Base-by-base conservation (phyloP, 2,797 vertebrate species). In the Cetoscarus ocellatus region DNA sequence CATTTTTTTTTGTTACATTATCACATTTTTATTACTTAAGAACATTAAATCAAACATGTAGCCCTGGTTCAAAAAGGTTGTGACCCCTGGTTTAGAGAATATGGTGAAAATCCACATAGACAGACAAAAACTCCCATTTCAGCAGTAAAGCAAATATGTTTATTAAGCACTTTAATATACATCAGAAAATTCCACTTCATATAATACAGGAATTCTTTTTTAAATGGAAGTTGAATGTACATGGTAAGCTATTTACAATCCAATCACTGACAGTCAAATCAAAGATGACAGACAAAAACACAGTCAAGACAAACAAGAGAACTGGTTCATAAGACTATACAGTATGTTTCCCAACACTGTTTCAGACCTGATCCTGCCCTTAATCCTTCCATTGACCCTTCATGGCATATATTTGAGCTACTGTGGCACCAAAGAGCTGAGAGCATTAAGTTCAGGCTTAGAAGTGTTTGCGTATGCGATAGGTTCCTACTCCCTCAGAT, bases 161-260 rank as follows among this genome's bases (percentile, higher is more conserved):
- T 99, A 99, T 99, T 99, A 96, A 98, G 97, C 96, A 97, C 95
- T 98, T 98, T 97, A 96, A 98, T 98, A 97, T 98, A 97, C 96
- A 97, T 95, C 95, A 93, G 95, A 94, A 92, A 95, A 95, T 95
- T 95, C 94, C 4, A 94, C 94, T 96, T 95, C 94, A 96, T 97
- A 98, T 97, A 95, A 96, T 97, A 98, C 98, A 98, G 96, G 96
- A 95, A 97, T 97, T 96, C 90, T 96, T 96, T 96, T 27, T 96
- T 93, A 96, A 96, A 97, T 94, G 94, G 96, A 95, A 95, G 95
- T 95, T 96, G 93, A 96, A 97, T 98, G 96, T 98, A 98, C 97
- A 98, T 89, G 91, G 92, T 89, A 94, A 94, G 95, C 94, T 98
- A 98, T 98, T 98, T 98, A 99, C 96, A 99, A 95, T 91, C 88